A percentile compares a stretch with the other conserved stretches of the same genome.
phyloP scores from a whole-genome alignment of 1,140 invertebrate genomes.

The Trypoxylus dichotomus region DNA sequence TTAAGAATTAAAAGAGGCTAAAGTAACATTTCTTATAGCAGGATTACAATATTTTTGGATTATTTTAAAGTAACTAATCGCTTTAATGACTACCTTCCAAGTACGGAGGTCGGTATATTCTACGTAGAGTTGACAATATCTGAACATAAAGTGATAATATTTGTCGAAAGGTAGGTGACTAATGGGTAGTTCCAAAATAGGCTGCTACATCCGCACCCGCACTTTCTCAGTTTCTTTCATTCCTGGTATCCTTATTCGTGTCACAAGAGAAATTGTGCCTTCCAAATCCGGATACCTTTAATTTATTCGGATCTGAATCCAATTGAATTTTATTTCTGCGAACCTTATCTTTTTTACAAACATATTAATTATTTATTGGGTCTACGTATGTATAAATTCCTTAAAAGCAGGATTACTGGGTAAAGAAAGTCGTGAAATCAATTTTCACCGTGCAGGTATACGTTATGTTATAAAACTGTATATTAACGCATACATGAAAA shows the following conservation, averaged over 20 bases:
- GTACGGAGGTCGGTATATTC: no score
- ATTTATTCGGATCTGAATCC: background rate
- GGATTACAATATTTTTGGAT: no score
- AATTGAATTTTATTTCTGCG: background rate
- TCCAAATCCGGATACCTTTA: background rate
- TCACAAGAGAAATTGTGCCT: slow-evolving; percentile 1
- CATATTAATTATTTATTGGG: background rate
- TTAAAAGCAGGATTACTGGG: background rate
- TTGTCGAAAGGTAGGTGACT: background rate
- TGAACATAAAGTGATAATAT: no score
- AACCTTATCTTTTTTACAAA: background rate
- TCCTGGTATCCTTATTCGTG: slow-evolving; percentile 4
- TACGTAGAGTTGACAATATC: no score
- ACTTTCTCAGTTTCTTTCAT: slow-evolving; percentile 1
- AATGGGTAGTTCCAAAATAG: background rate
- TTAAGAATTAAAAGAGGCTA: no score
- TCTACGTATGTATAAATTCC: background rate
- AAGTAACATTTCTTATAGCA: no score
- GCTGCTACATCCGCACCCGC: background rate
- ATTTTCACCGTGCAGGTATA: background rate
- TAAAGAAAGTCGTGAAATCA: background rate
- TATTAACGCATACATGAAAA: background rate
- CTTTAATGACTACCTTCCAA: no score
- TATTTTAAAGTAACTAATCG: no score
- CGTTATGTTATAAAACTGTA: background rate